Evolutionary conservation across 2,888 invertebrate species (phyloP), one percentile per base, ranked within the genome.

Genomic region (Nomada hirtipes): DNA sequence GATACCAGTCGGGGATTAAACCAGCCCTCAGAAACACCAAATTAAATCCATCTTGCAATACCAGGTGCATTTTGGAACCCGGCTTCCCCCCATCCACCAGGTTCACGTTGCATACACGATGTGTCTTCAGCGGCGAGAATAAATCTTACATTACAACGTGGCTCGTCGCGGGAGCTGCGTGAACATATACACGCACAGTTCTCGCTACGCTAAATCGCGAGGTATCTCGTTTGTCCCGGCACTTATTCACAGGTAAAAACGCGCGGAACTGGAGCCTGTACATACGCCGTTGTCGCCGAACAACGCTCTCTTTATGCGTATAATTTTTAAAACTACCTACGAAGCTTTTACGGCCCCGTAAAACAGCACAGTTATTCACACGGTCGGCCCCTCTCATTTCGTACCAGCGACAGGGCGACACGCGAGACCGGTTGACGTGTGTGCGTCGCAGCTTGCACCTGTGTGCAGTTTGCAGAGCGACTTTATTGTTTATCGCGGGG

Each of bases 281-380:
- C 73, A 60, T 26, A 29, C 59, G 64, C 53, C 68, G 75, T 74
- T 53, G 26, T 36, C 52, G 57, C 63, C 13, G 10, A 60, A 23
- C 47, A 55, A 42, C 52, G 18, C 72, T 64, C 65, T 76, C 76
- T 80, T 73, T 82, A 55, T 64, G 60, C 68, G 84, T 76, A 83
- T 87, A 83, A 86, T 88, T 90, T 91, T 90, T 85, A 79, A 85
- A 88, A 85, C 82, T 79, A 74, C 73, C 77, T 71, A 80, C 87
- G 82, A 88, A 80, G 86, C 85, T 86, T 90, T 90, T 87, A 90
- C 85, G 76, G 82, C 79, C 86, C 86, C 89, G 85, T 90, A 90
- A 91, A 91, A 85, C 78, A 80, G 76, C 85, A 68, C 63, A 59
- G 79, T 87, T 86, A 83, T 86, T 86, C 79, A 71, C 76, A 67